Evolutionary conservation across 2,888 invertebrate genomes (phyloP), one percentile per base, ranked within the genome.

Genomic region (Hydrotaea diabolus): DNA sequence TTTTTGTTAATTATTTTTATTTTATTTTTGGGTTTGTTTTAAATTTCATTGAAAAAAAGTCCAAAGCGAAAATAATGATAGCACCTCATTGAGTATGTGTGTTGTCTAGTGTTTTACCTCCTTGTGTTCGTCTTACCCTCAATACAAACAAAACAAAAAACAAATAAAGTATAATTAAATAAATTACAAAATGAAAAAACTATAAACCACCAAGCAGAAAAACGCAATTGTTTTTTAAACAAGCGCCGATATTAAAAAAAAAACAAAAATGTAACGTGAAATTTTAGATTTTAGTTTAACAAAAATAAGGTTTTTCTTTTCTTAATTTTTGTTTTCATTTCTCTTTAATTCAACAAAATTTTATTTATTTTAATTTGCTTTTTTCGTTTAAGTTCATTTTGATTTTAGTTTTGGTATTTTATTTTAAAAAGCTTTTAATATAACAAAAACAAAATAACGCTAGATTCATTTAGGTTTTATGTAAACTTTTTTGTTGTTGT

Each of bases 61-160:
- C 90, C 89, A 90, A 89, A 91, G 90, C 91, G 90, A 90, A 89
- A 88, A 90, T 91, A 92, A 92, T 92, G 92, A 92, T 92, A 92
- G 92, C 91, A 92, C 92, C 91, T 91, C 92, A 92, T 93, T 91
- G 92, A 92, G 92, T 92, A 91, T 96, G 96, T 96, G 96, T 96
- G 96, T 96, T 96, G 96, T 96, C 96, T 96, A 96, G 95, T 96
- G 95, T 96, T 95, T 93, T 94, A 94, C 95, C 95, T 96, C 96
- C 94, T 95, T 96, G 96, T 96, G 96, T 96, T 95, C 96, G 96
- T 96, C 95, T 95, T 93, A 95, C 95, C 94, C 94, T 90, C 93
- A 85, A 80, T 85, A 82, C 86, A 69, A 83, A 88, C 86, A 87
- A 88, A 88, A 87, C 86, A 83, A 83, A 85, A 87, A 77, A 84